Evolutionary conservation across 53 echinoderm and acorn worm species (phyloP).

Genomic region (Arbacia lixula): DNA sequence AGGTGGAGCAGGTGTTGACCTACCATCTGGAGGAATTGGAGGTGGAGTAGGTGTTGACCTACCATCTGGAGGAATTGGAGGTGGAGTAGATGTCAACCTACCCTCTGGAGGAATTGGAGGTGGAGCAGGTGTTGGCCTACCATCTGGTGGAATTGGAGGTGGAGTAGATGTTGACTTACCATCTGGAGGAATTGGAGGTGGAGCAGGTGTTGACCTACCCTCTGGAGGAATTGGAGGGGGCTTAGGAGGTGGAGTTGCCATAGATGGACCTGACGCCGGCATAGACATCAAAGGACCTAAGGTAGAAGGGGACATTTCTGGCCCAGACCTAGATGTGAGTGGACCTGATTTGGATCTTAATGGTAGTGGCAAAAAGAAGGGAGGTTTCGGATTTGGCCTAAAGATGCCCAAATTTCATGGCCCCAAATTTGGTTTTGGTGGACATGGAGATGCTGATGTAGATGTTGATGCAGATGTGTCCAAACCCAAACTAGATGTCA

Average conservation of each 20-base stretch:
- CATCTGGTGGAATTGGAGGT: conserved; percentile 21
- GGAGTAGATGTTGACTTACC: neutral
- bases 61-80: too few relatives aligned
- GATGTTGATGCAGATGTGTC: conserved; percentile 63
- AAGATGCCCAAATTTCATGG: conserved; percentile 49
- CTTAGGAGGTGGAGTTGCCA: too few relatives aligned
- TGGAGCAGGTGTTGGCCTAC: too few relatives aligned
- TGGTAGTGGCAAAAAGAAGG: conserved; percentile 31
- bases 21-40: too few relatives aligned
- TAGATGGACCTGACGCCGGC: neutral
- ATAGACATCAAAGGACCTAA: conserved; percentile 59
- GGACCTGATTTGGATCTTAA: conserved; percentile 68
- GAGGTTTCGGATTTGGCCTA: conserved; percentile 56
- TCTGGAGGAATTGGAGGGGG: conserved; percentile 3
- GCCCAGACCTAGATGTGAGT: conserved; percentile 36
- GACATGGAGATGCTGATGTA: conserved; percentile 42
- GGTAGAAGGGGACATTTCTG: conserved; percentile 47
- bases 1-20: too few relatives aligned
- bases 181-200: neutral
- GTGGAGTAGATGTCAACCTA: too few relatives aligned
- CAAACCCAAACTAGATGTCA: conserved; percentile 25
- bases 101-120: too few relatives aligned
- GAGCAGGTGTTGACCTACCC: neutral
- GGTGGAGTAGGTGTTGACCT: too few relatives aligned
- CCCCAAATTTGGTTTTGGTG: conserved; percentile 51